Evolutionary conservation across 2,797 vertebrate genomes (phyloP).

Genomic region (Gambusia yucatana): DNA sequence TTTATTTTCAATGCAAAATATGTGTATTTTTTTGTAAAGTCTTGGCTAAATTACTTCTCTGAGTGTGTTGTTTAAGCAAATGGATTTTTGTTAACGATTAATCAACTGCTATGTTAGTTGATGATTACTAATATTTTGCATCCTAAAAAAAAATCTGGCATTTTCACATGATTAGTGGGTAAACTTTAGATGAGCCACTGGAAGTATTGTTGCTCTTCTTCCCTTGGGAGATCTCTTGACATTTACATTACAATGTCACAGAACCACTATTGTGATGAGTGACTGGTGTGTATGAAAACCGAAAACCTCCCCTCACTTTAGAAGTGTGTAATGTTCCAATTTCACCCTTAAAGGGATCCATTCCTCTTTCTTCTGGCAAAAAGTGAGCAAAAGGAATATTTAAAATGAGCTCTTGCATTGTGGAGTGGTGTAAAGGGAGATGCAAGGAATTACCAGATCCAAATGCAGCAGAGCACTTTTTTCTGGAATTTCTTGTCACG

Average conservation of each 20-base stretch:
- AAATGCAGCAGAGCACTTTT: constrained; percentile 60
- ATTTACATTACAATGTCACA: constrained; percentile 61
- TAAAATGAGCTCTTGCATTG: constrained; percentile 53
- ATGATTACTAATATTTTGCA: neutral
- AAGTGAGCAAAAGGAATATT: constrained; percentile 58
- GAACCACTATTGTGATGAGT: constrained; percentile 60
- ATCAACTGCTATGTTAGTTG: no score
- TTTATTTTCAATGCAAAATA: no score
- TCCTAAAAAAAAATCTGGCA: neutral
- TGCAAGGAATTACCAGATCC: constrained; percentile 49
- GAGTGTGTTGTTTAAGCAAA: no score
- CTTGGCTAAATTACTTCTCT: no score
- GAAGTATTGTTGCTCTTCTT: constrained; percentile 20
- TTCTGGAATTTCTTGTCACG: constrained; percentile 76
- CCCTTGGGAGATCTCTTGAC: constrained; percentile 40
- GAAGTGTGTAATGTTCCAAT: constrained; percentile 59
- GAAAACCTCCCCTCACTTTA: constrained; percentile 29
- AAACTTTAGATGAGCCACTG: neutral
- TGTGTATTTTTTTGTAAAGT: no score
- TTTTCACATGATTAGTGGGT: neutral
- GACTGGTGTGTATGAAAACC: constrained; percentile 34
- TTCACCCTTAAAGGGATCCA: constrained; percentile 44
- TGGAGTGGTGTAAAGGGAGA: constrained; percentile 20
- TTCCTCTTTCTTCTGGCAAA: constrained; percentile 51
- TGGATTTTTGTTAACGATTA: neutral